Evolutionary conservation across 2,888 invertebrate species (phyloP), one percentile per base, ranked within the genome.

Genomic region (Cataglyphis altisquamis): DNA sequence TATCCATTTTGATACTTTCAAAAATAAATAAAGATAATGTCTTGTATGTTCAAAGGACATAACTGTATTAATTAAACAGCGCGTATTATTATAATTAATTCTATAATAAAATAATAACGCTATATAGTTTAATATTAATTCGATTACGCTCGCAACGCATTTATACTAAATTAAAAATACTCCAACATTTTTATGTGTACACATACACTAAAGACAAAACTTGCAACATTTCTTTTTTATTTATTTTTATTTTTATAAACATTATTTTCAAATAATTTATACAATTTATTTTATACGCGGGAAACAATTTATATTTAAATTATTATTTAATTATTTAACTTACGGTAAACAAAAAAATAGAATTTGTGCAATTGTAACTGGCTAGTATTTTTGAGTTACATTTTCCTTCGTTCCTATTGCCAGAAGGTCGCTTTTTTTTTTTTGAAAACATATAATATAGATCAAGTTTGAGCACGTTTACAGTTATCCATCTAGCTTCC

Each of bases 61-160:
- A 72, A 72, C 25, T 73, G 25, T 62, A n/a, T 62, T 73, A 73
- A 73, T 73, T 73, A 73, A 73, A 73, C 39, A 25, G 18, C 12
- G 72, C 39, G 25, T 60, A 72, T 60, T 18, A 72, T 60, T 18
- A 25, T 21, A 72, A 72, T 72, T 36, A 57, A 57, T 57, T 72
- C 18, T 6, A 18, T 36, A 36, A 36, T 39, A 39, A 72, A 72
- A 57, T 57, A 73, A 73, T 39, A 60, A 18, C 12, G 15, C 39
- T 39, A 12, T 9, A 18, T 29, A 39, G 60, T 18, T 39, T 18
- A 29, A 73, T 72, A 39, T 57, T 39, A 72, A 72, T 73, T 62
- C 73, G 60, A 73, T 62, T n/a, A 8, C 12, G 5, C 18, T 5
- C 60, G 29, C 29, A 15, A 60, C 15, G 21, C 29, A 29, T n/a